Evolutionary conservation across 2,797 vertebrate species (phyloP).

Genomic region (Amblyopsis hoosieri): DNA sequence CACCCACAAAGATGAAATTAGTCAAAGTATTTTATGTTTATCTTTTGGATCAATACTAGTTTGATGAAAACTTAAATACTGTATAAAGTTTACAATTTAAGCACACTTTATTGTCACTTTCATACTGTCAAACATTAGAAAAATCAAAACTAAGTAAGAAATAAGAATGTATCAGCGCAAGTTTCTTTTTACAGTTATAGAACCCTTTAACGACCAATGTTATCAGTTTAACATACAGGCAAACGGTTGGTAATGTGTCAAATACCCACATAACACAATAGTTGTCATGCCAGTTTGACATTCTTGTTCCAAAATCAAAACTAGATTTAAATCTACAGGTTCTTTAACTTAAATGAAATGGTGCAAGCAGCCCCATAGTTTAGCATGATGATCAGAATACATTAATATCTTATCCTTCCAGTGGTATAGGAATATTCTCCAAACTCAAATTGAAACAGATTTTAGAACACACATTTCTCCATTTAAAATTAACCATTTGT

Average conservation of each 20-base stretch:
- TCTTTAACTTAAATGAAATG: slow-evolving; percentile 4
- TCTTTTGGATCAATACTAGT: too few relatives aligned
- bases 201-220: too few relatives aligned
- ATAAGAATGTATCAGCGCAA: slow-evolving; percentile 12
- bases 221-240: too few relatives aligned
- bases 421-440: slow-evolving; percentile 18
- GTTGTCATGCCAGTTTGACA: slow-evolving; percentile 9
- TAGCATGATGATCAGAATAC: slow-evolving; percentile 9
- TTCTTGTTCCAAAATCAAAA: slow-evolving; percentile 5
- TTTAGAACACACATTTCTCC: too few relatives aligned
- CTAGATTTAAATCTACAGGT: background rate
- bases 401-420: slow-evolving; percentile 10
- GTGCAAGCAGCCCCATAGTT: slow-evolving; percentile 3
- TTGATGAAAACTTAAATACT: background rate
- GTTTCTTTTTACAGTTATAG: background rate
- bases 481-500: too few relatives aligned
- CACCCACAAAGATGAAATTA: too few relatives aligned
- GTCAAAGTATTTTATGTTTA: too few relatives aligned
- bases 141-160: slow-evolving; percentile 10
- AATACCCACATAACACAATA: slow-evolving; percentile 11
- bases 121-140: too few relatives aligned
- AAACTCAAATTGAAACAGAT: too few relatives aligned
- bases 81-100: background rate
- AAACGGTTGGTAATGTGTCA: background rate
- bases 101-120: slow-evolving; percentile 1